Base-by-base conservation (phyloP, 1,140 invertebrate species). In the Caenorhabditis briggsae region DNA sequence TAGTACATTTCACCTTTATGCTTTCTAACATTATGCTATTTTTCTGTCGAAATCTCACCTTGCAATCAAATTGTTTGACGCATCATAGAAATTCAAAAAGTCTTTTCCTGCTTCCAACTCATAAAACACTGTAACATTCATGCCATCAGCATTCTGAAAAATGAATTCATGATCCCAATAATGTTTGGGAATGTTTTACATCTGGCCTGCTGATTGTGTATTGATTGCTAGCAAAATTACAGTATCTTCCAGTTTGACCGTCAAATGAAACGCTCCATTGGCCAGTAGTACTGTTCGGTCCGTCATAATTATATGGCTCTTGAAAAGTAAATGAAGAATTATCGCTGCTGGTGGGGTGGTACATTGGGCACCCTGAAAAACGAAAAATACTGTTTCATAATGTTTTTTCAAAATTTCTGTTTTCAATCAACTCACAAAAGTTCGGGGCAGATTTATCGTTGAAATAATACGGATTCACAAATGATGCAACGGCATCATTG, bases 51-150 rank as follows among this genome's bases (percentile, higher is more conserved):
- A n/a, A 58, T 2, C 25, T 64, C 8, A 64, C 64, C 64, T 70
- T 43, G 64, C 41, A 46, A 70, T 70, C 16, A 70, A 46, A 5
- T 70, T 70, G 41, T 70, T 70, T 70, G 64, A 70, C 6, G 64
- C 33, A 46, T 70, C 64, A 46, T 70, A 70, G 64, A 70, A 70
- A 9, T 70, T 70, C 64, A 70, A 70, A 16, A 70, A 70, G n/a
- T 70, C 64, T 70, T 70, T 70, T 46, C 64, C 64, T 43, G 64
- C 64, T 46, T 70, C 64, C 16, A 70, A 18, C 18, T 70, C 64
- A 46, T 25, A 70, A 41, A 43, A 70, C 16, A 70, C 64, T 70
- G 43, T 8, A 70, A 70, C 64, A 18, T 8, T 43, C 33, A 70
- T 18, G 11, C 33, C 18, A 2, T 70, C 8, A 9, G 23, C 20